Base-by-base conservation (phyloP, 2,113 vertebrate species). In the Centropus bengalensis region DNA sequence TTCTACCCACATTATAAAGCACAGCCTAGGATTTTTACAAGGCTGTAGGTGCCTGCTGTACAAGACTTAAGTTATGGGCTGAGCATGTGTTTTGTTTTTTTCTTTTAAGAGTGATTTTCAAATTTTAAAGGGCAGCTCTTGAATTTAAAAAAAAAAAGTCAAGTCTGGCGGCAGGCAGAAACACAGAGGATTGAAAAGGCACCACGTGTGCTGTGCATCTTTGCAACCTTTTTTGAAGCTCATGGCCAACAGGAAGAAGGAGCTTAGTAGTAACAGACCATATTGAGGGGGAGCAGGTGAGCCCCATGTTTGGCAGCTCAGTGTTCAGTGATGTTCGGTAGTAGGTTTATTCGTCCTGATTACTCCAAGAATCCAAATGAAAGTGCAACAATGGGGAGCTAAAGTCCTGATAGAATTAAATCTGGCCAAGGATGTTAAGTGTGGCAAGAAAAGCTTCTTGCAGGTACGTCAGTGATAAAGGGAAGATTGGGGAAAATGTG, bases 1-100 rank as follows among this genome's bases (percentile, higher is more conserved):
- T 96, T 93, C 69, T 94, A 28, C 54, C 44, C 8, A 1, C 54
- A 86, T 91, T 95, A 84, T 49, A 93, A 93, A 94, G 90, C 30
- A n/a, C 74, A 85, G 70, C 44, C 45, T 16, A 30, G 38, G 56
- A 21, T 33, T 91, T 96, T 97, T 97, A 95, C 54, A 86, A 84
- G 92, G 49, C 42, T 8, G 58, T 91, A 92, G 94, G 74, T 96
- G 86, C 86, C 88, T 97, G 83, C 69, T 92, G 64, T 86, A 86
- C 64, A 78, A 64, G 89, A 73, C 60, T 70, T 38, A 12, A 22
- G 36, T 36, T 85, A 36, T 86, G 64, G 60, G 32, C 38, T 2
- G 32, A 9, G 36, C 91, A 38, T 33, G 18, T 3, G 5, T n/a
- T 51, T 49, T 49, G 22, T 64, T 36, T 80, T 80, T 83, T 44